Percentiles rank a stretch among this genome's conserved stretches.
Evolutionary conservation across 2,888 invertebrate genomes (phyloP).

Genomic region (Diaperis boleti): DNA sequence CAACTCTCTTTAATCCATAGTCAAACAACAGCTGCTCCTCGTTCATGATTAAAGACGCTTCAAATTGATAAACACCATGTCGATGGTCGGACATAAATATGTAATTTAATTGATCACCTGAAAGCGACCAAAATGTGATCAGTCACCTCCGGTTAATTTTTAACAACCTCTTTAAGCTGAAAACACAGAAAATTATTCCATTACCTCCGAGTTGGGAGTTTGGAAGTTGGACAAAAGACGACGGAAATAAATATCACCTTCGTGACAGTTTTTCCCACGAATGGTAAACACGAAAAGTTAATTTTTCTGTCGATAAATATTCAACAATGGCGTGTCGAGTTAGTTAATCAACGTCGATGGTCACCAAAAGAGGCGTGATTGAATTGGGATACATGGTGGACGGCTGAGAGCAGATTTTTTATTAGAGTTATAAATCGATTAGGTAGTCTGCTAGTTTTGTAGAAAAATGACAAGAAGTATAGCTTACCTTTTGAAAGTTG

Average conservation of each 20-base stretch:
- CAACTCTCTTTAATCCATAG: constrained; percentile 6
- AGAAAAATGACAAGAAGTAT: too few species aligned
- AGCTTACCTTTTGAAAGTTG: too few species aligned
- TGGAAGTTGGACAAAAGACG: too few species aligned
- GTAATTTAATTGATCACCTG: not conserved
- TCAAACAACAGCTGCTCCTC: constrained; percentile 7
- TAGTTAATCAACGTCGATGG: not conserved
- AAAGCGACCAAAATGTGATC: constrained; percentile 4
- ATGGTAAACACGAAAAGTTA: not conserved
- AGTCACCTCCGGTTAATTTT: constrained; percentile 2
- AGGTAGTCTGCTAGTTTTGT: too few species aligned
- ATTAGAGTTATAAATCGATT: too few species aligned
- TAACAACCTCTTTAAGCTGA: constrained; percentile 1
- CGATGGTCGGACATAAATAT: not conserved
- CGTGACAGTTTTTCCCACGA: not conserved
- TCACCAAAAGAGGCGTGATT: constrained; percentile 3
- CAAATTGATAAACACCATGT: constrained; percentile 13
- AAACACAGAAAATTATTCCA: not conserved
- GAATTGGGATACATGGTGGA: constrained; percentile 1
- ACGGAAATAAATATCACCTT: not conserved
- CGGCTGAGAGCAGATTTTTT: too few species aligned
- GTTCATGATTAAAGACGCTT: constrained; percentile 16
- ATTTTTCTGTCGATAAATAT: not conserved
- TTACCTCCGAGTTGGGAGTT: not conserved
- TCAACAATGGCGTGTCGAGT: not conserved